phyloP scores from a whole-genome alignment of 2,888 invertebrate species.

The Amblyteles armatorius region DNA sequence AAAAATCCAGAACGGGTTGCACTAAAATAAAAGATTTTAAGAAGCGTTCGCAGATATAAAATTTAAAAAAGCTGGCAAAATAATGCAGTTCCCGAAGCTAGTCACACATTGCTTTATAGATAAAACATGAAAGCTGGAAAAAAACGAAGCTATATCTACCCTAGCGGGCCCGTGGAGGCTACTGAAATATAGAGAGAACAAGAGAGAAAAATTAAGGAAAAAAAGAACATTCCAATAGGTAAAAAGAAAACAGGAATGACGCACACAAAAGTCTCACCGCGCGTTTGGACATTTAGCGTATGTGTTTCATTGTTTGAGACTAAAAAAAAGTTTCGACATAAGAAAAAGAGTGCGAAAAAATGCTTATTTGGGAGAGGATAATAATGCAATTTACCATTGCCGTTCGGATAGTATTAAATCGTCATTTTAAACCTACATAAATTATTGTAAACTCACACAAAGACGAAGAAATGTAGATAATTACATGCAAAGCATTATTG shows the following conservation, averaged over 20 bases:
- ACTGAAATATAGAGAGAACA: slow-evolving; percentile 24
- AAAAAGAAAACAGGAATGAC: slow-evolving; percentile 39
- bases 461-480: slow-evolving; percentile 15
- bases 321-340: neutral
- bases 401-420: slow-evolving; percentile 52
- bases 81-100: slow-evolving; percentile 58
- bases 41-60: slow-evolving; percentile 37
- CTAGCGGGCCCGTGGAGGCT: slow-evolving; percentile 64
- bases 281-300: slow-evolving; percentile 35
- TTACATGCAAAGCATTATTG: slow-evolving; percentile 25
- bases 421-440: slow-evolving; percentile 58
- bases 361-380: slow-evolving; percentile 11
- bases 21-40: slow-evolving; percentile 28
- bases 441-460: slow-evolving; percentile 53
- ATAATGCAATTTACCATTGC: slow-evolving; percentile 41
- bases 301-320: slow-evolving; percentile 22
- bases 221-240: slow-evolving; percentile 60
- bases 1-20: slow-evolving; percentile 32
- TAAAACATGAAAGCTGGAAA: slow-evolving; percentile 47
- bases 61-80: slow-evolving; percentile 29
- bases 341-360: slow-evolving; percentile 37
- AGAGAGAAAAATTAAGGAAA: slow-evolving; percentile 31
- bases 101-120: slow-evolving; percentile 65
- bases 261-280: slow-evolving; percentile 22
- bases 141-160: slow-evolving; percentile 54